Conservation (phyloP, 30 jellyfish, hydroid and myxozoan species). For the Morbakka virulenta region DNA sequence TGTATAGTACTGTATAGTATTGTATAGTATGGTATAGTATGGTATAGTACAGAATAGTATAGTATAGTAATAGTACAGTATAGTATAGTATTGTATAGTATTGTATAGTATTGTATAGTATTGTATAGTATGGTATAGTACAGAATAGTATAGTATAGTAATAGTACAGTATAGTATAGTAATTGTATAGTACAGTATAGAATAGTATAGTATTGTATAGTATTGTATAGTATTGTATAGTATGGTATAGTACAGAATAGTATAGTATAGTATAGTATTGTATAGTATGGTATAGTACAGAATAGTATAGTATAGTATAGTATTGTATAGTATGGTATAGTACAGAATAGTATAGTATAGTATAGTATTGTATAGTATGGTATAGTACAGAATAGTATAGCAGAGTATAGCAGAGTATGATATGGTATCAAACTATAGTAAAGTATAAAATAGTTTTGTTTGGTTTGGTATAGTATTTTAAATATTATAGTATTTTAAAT, state of each 20-base stretch:
- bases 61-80: too few relatives aligned
- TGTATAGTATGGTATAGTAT: slow-evolving; percentile 20
- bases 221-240: slow-evolving; percentile 1
- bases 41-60: slow-evolving; percentile 1
- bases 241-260: too few relatives aligned
- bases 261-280: too few relatives aligned
- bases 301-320: background rate
- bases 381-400: too few relatives aligned
- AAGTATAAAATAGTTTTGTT: too few relatives aligned
- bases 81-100: slow-evolving; percentile 12
- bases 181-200: slow-evolving; percentile 17
- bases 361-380: too few relatives aligned
- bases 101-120: slow-evolving; percentile 13
- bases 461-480: too few relatives aligned
- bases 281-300: too few relatives aligned
- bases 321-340: background rate
- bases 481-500: background rate
- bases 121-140: slow-evolving; percentile 15
- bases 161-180: too few relatives aligned
- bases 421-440: too few relatives aligned
- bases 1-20: slow-evolving; percentile 19
- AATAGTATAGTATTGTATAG: slow-evolving; percentile 26
- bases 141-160: slow-evolving; percentile 5
- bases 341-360: background rate
- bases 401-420: too few relatives aligned